Base-by-base conservation (phyloP, 1,140 invertebrate species). In the Temnothorax nylanderi region DNA sequence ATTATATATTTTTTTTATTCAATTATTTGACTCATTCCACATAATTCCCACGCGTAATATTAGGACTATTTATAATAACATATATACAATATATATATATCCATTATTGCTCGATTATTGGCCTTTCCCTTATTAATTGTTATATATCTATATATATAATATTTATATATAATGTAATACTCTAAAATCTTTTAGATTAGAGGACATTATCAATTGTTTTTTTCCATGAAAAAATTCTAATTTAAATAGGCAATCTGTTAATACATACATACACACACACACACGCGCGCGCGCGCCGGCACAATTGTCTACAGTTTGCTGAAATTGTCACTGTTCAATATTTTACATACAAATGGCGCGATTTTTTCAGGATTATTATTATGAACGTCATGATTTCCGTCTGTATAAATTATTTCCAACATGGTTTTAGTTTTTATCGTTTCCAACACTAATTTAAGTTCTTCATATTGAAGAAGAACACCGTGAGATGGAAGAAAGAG, bases 381-480 rank as follows among this genome's bases (percentile, higher is more conserved):
- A 92, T 97, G 97, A 11, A 97, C 93, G 94, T 97, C 96, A 94
- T 97, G 97, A 93, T 96, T 96, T 21, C 97, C 97, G 26, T 95
- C 92, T 37, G 97, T 94, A 81, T 93, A 87, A 13, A 92, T 78
- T 76, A 94, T 90, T 37, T 91, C 82, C 5, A 87, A 49, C 41
- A 21, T 89, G 51, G 91, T 88, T 41, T 91, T 88, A 69, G 54
- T 47, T 60, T 62, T 86, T 41, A 69, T 44, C 54, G 69, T 51
- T 72, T 58, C 13, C 1, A 64, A 32, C 81, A 58, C 0, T 75
- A 47, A 26, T 51, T 58, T 37, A 58, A 32, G 0, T 32, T 69
- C 21, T 75, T 0, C 8, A 26, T 0, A 8, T 44, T 1, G 16
- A 54, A 1, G 0, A 67, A 78, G 1, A 37, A 16, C 0, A 8